These are phyloP conservation scores for Seriola rivoliana DNA, from an alignment of 2,113 vertebrate genomes.

Conservation along the genomic window DNA sequence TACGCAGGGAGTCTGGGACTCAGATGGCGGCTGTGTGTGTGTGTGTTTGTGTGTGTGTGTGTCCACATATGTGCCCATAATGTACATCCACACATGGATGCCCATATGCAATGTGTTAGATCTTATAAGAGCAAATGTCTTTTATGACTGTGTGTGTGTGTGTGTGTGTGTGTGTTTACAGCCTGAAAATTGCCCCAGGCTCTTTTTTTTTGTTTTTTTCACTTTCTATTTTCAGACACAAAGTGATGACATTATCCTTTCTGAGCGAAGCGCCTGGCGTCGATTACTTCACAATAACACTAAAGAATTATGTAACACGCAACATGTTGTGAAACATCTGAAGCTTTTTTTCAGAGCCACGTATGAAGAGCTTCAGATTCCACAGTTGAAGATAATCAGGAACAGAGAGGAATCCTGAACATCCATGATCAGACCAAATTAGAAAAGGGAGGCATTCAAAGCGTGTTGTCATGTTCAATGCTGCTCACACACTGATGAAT, in stretches of 20 bases:
- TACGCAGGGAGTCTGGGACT: slow-evolving; percentile 48
- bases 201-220: slow-evolving; percentile 11
- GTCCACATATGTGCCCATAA: slow-evolving; percentile 13
- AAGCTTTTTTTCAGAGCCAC: neutral
- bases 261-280: slow-evolving; percentile 17
- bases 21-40: slow-evolving; percentile 57
- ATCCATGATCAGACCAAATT: neutral
- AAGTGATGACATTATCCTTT: slow-evolving; percentile 28
- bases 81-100: slow-evolving; percentile 22
- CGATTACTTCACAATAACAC: neutral
- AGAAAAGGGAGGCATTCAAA: slow-evolving; percentile 1
- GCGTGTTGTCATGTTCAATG: neutral
- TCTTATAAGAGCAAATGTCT: slow-evolving; percentile 6
- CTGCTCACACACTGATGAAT: no score
- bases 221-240: slow-evolving; percentile 50
- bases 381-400: slow-evolving; percentile 18
- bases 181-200: slow-evolving; percentile 17
- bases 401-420: slow-evolving; percentile 25
- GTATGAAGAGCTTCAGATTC: neutral
- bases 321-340: slow-evolving; percentile 4
- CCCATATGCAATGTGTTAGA: slow-evolving; percentile 40
- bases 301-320: slow-evolving; percentile 19
- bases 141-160: slow-evolving; percentile 1
- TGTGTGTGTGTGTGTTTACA: slow-evolving; percentile 26
- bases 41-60: slow-evolving; percentile 26